A percentile compares a stretch with the other conserved stretches of the same genome.
Evolutionary conservation across 2,113 vertebrate species (phyloP).

Genomic region (Colaptes auratus): DNA sequence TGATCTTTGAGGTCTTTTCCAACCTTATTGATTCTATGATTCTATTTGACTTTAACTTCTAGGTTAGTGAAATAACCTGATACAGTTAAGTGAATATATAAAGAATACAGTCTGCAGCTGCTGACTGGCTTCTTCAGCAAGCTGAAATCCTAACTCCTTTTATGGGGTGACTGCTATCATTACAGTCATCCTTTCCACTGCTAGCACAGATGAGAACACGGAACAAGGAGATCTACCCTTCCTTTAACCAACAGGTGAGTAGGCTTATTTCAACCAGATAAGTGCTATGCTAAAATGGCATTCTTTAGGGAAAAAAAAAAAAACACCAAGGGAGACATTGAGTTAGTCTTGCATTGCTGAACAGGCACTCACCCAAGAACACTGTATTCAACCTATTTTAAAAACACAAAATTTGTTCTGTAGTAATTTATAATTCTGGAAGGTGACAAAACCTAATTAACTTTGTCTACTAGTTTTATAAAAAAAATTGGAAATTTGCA

Average conservation of each 20-base stretch:
- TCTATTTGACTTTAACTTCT: neutral
- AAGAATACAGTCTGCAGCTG: constrained; percentile 46
- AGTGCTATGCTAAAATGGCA: neutral
- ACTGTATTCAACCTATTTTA: neutral
- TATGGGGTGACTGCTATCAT: neutral
- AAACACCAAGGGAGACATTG: neutral
- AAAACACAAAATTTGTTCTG: neutral
- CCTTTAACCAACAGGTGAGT: neutral
- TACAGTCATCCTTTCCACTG: neutral
- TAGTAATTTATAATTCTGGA: neutral
- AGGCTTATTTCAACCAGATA: neutral
- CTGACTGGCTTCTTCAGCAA: neutral
- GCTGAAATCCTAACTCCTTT: neutral
- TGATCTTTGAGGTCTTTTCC: no score
- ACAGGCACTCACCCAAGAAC: neutral
- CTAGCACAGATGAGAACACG: accelerated
- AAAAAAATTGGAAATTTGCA: neutral
- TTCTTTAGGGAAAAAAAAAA: neutral
- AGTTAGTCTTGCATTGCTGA: neutral
- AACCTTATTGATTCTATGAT: no score
- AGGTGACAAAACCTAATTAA: neutral
- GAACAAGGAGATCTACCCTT: neutral
- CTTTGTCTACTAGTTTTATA: neutral
- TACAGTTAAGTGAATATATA: constrained; percentile 48
- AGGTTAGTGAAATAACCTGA: neutral